A percentile compares a stretch with the other conserved stretches of the same genome.
Conservation (phyloP, 2,113 vertebrate genomes). For the Damaliscus lunatus region DNA sequence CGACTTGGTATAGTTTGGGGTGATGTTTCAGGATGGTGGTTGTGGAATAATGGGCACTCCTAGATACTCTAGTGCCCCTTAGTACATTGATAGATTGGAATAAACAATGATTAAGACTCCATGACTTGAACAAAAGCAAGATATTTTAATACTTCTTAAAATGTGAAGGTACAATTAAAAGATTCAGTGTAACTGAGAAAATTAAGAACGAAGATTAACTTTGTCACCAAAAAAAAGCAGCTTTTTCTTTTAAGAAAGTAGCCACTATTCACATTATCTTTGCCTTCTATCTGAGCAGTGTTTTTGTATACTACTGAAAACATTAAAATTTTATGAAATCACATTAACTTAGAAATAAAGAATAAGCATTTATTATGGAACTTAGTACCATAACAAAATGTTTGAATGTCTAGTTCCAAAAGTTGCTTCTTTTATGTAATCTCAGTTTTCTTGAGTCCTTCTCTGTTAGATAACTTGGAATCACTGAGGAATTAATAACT, state of each 20-base stretch:
- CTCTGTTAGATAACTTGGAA: background rate
- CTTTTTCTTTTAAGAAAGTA: constrained; percentile 3
- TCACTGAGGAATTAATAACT: background rate
- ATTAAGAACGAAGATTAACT: background rate
- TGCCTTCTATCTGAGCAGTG: background rate
- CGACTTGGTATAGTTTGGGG: background rate
- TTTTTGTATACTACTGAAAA: background rate
- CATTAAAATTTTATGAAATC: background rate
- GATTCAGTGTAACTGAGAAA: constrained; percentile 5
- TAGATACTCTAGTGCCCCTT: background rate
- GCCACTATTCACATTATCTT: background rate
- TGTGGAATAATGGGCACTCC: background rate
- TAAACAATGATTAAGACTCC: background rate
- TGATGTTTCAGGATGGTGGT: background rate
- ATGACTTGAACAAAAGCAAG: background rate
- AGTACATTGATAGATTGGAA: background rate
- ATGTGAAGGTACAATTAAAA: background rate
- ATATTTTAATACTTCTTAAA: constrained; percentile 3
- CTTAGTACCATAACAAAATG: background rate
- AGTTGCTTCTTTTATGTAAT: background rate
- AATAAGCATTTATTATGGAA: background rate
- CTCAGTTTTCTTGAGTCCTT: constrained; percentile 30
- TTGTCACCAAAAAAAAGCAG: background rate
- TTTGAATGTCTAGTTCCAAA: background rate
- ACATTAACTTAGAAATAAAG: background rate